Evolutionary conservation across 1,140 invertebrate species (phyloP), one percentile per base, ranked within the genome.

Genomic region (Maconellicoccus hirsutus): DNA sequence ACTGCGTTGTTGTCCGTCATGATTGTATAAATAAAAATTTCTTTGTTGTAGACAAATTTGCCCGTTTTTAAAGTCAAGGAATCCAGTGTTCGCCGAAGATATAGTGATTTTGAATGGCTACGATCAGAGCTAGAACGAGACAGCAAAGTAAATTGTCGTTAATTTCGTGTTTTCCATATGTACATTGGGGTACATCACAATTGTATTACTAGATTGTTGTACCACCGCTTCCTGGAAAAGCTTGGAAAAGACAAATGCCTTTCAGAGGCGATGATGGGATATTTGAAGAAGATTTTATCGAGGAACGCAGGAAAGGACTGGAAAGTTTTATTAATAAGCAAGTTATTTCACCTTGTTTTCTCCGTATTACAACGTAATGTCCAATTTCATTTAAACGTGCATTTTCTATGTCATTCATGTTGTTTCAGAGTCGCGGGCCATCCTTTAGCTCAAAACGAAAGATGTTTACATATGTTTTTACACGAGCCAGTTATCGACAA

Each of bases 61-160:
- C 98, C 98, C 70, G 96, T 99, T 72, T 99, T 99, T 82, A 98
- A 98, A 87, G 89, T 98, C 10, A 99, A 99, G 83, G 97, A 99
- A 79, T 99, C 96, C 0, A 96, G 89, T 79, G 97, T 99, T 0
- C 84, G 98, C 76, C 85, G 98, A 78, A 85, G 98, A 80, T 99
- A 99, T 82, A 98, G 95, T 83, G 98, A 99, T 82, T 99, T 99
- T 83, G 97, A 99, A 84, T 99, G 98, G 98, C 82, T 99, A 63
- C 88, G 96, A 81, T 97, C 94, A 82, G 97, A 99, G 85, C 81
- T 99, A 74, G 98, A 99, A 84, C 85, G 98, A 80, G 97, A 99
- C 79, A 98, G 96, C 82, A 99, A 99, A 86, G 93, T 96, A 80
- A 81, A 79, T 52, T 52, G 2, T 52, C 42, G n/a, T 16, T 52